phyloP scores from a whole-genome alignment of 30 jellyfish, hydroid and myxozoan species.

The Pelagia noctiluca region DNA sequence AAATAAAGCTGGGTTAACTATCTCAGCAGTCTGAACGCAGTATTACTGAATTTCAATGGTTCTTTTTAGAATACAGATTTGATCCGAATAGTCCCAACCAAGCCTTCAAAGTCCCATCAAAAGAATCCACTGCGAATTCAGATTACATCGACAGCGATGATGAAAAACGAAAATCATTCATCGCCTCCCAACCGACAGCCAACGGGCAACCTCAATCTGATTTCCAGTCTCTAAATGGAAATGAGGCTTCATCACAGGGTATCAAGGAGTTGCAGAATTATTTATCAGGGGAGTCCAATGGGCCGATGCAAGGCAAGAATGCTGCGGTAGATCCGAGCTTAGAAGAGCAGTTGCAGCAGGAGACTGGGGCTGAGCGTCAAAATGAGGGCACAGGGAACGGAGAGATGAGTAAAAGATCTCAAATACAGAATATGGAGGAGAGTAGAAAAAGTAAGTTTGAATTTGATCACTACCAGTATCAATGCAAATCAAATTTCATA shows the following conservation, averaged over 20 bases:
- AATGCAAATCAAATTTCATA: too few species aligned
- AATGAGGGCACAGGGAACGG: background rate
- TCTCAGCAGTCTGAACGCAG: too few species aligned
- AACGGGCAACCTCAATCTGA: background rate
- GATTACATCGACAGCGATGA: background rate
- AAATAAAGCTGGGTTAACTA: too few species aligned
- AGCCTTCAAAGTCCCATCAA: constrained; percentile 60
- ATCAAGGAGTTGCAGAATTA: constrained; percentile 62
- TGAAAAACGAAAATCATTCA: constrained; percentile 52
- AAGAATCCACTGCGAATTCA: constrained; percentile 10
- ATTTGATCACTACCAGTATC: too few species aligned
- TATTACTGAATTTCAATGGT: too few species aligned
- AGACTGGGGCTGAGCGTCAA: constrained; percentile 4
- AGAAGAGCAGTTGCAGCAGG: background rate
- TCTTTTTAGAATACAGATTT: constrained; percentile 60
- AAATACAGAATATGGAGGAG: constrained; percentile 13
- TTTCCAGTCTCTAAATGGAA: background rate
- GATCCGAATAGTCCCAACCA: constrained; percentile 83
- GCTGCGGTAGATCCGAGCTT: constrained; percentile 8
- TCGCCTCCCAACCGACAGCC: constrained; percentile 20
- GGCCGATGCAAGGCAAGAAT: background rate
- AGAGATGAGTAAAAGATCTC: constrained; percentile 36
- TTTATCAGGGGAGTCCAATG: constrained; percentile 45
- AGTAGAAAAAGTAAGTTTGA: constrained; percentile 19
- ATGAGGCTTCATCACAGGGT: constrained; percentile 13